Percentiles rank a stretch among this genome's conserved stretches.
These are phyloP conservation scores for Polia nebulosa DNA, from an alignment of 2,888 invertebrate genomes.

Conservation along the genomic window DNA sequence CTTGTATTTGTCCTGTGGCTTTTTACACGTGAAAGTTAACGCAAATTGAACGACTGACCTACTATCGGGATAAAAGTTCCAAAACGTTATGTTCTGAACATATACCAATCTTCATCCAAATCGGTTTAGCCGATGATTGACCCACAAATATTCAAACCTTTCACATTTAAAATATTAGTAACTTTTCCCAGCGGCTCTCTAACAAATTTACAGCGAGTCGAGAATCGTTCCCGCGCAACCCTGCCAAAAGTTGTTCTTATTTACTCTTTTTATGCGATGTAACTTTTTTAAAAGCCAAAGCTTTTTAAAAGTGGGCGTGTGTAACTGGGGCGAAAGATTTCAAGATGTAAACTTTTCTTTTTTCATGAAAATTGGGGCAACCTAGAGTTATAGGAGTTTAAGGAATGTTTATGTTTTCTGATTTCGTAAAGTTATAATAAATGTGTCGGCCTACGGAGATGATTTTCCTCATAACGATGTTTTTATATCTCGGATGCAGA, in stretches of 20 bases:
- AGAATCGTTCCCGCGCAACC: slow-evolving; percentile 3
- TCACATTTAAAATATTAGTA: no score
- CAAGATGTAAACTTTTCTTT: slow-evolving; percentile 21
- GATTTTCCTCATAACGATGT: slow-evolving; percentile 25
- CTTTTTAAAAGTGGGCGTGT: slow-evolving; percentile 37
- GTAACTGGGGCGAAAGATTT: slow-evolving; percentile 49
- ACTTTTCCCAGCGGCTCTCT: no score
- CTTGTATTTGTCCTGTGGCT: no score
- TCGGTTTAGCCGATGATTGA: no score
- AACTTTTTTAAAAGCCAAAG: slow-evolving; percentile 44
- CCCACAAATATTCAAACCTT: no score
- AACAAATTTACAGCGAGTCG: no score
- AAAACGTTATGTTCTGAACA: no score
- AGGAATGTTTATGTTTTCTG: slow-evolving; percentile 29
- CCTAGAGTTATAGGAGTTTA: slow-evolving; percentile 21
- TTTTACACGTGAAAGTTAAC: no score
- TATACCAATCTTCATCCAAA: no score
- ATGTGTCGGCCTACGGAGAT: slow-evolving; percentile 40
- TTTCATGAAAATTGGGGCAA: slow-evolving; percentile 40
- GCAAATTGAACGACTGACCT: no score
- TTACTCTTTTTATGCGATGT: slow-evolving; percentile 36
- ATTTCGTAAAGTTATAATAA: slow-evolving; percentile 33
- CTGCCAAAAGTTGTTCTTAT: slow-evolving; percentile 28
- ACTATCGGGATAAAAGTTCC: not conserved
- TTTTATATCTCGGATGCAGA: slow-evolving; percentile 36